phyloP scores from a whole-genome alignment of 2,888 invertebrate genomes.

The Carpatolechia fugitivella region DNA sequence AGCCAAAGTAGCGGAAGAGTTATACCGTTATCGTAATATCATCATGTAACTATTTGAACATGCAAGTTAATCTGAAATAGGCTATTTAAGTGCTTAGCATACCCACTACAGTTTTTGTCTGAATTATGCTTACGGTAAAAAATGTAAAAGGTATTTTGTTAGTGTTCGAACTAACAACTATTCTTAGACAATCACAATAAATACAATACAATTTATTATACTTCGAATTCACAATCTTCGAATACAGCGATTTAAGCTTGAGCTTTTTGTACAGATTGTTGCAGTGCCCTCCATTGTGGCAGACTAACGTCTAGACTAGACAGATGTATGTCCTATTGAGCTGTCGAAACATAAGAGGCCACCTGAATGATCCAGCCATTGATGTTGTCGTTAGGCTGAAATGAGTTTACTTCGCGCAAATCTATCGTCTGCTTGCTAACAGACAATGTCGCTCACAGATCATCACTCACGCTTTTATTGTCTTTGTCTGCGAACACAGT shows the following conservation, averaged over 20 bases:
- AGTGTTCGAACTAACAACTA: too few relatives aligned
- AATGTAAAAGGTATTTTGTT: not conserved
- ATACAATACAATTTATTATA: not conserved
- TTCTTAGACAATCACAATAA: too few relatives aligned
- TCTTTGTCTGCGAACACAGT: conserved; percentile 21
- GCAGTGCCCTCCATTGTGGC: conserved; percentile 42
- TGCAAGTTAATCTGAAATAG: conserved; percentile 25
- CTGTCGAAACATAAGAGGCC: conserved; percentile 48
- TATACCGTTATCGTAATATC: conserved; percentile 33
- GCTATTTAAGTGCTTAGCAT: conserved; percentile 5
- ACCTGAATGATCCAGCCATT: conserved; percentile 45
- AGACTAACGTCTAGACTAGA: conserved; percentile 39
- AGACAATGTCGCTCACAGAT: conserved; percentile 16
- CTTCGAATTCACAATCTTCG: not conserved
- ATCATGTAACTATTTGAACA: conserved; percentile 34
- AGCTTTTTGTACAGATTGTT: conserved; percentile 23
- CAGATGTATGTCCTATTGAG: conserved; percentile 57
- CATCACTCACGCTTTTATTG: conserved; percentile 26
- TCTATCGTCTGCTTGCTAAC: conserved; percentile 19
- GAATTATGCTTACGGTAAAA: conserved; percentile 13
- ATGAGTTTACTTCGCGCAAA: conserved; percentile 20
- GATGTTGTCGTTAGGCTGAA: conserved; percentile 39
- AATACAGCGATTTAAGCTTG: not conserved
- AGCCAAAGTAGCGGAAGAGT: conserved; percentile 39
- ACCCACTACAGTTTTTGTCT: conserved; percentile 5